phyloP scores from a whole-genome alignment of 2,113 vertebrate species.

The Morone chrysops region DNA sequence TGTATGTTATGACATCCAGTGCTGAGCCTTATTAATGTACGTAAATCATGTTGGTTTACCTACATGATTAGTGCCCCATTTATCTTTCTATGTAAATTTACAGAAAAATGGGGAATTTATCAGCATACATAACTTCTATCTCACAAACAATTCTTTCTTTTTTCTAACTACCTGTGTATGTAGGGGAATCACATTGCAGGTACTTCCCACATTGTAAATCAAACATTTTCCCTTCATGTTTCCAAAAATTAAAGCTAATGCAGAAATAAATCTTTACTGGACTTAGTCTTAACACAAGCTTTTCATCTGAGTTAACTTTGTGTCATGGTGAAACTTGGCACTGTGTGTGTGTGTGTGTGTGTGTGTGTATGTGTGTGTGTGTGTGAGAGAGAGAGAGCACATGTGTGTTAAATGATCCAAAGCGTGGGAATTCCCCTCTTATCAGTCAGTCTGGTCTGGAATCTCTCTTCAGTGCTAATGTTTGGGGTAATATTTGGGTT shows the following conservation, averaged over 20 bases:
- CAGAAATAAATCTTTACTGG: conserved; percentile 51
- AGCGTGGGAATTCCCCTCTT: conserved; percentile 74
- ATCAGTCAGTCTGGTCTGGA: conserved; percentile 68
- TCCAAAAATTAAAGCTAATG: conserved; percentile 38
- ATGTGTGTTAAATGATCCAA: conserved; percentile 50
- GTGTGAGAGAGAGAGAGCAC: background rate
- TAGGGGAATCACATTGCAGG: conserved; percentile 58
- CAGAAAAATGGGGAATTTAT: conserved; percentile 43
- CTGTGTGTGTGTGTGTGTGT: background rate
- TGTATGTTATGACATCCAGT: background rate
- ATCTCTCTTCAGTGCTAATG: conserved; percentile 54
- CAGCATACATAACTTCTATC: background rate
- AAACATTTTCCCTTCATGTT: conserved; percentile 34
- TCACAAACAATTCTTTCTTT: conserved; percentile 36
- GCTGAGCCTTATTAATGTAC: background rate
- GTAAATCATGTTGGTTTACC: background rate
- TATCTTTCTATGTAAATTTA: conserved; percentile 14
- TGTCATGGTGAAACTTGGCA: conserved; percentile 30
- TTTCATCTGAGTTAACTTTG: conserved; percentile 54
- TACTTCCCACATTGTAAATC: conserved; percentile 66
- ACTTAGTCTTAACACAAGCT: conserved; percentile 32
- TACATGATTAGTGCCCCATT: background rate
- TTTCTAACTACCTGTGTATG: conserved; percentile 8
- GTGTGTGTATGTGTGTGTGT: background rate
- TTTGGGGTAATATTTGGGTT: conserved; percentile 80